Evolutionary conservation across 2,113 vertebrate species (phyloP).

Genomic region (Collichthys lucidus): DNA sequence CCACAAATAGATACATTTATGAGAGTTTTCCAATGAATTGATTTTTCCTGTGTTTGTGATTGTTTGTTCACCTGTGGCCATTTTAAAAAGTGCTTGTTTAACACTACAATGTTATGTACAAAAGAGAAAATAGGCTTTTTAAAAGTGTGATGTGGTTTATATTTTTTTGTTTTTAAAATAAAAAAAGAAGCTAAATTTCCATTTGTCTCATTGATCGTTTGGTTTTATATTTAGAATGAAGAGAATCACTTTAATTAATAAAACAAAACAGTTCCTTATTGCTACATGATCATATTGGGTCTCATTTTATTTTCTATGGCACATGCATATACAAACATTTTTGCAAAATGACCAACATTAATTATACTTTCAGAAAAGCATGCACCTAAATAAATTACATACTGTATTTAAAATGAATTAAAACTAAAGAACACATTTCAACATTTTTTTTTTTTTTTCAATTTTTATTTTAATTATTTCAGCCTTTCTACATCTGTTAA

Average conservation of each 20-base stretch:
- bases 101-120: slow-evolving; percentile 78
- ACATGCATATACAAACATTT: neutral
- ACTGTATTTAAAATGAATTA: too few species aligned
- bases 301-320: neutral
- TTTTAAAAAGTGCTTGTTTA: slow-evolving; percentile 51
- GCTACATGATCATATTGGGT: neutral
- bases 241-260: neutral
- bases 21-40: slow-evolving; percentile 8
- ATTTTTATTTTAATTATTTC: too few species aligned
- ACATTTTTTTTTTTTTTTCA: too few species aligned
- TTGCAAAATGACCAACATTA: neutral
- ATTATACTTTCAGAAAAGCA: neutral
- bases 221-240: neutral
- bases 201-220: slow-evolving; percentile 14
- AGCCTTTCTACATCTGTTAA: neutral
- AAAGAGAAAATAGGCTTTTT: slow-evolving; percentile 57
- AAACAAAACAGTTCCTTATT: neutral
- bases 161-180: slow-evolving; percentile 81
- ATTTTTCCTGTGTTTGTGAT: slow-evolving; percentile 31
- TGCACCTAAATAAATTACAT: neutral
- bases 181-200: slow-evolving; percentile 16
- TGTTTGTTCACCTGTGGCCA: slow-evolving; percentile 43
- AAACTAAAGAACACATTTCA: neutral
- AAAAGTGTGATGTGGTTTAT: slow-evolving; percentile 75
- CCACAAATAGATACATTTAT: slow-evolving; percentile 3